phyloP scores from a whole-genome alignment of 1,140 invertebrate genomes.

The Euschistus heros region DNA sequence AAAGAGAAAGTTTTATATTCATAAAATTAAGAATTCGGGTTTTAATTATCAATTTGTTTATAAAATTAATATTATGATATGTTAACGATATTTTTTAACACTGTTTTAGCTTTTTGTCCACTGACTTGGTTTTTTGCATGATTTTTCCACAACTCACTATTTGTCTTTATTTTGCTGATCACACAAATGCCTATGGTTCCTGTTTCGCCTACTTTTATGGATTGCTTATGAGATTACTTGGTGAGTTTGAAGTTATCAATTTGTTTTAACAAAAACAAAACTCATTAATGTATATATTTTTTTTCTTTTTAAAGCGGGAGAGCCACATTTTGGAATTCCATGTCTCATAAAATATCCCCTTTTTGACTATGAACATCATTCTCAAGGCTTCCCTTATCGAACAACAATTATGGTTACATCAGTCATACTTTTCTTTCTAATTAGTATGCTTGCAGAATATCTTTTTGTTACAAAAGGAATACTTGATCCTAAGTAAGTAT shows the following conservation, averaged over 20 bases:
- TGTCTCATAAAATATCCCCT: not conserved
- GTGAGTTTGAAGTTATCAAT: constrained; percentile 33
- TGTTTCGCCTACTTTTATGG: constrained; percentile 53
- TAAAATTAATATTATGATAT: not conserved
- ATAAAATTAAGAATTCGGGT: not conserved
- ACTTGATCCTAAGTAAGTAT: not conserved
- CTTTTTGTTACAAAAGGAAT: not conserved
- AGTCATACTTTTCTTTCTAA: not conserved
- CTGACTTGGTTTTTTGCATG: constrained; percentile 70
- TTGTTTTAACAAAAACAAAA: not conserved
- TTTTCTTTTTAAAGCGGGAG: constrained; percentile 2
- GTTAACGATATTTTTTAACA: not conserved
- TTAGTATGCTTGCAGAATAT: not conserved
- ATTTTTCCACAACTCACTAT: constrained; percentile 72
- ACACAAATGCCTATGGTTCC: constrained; percentile 69
- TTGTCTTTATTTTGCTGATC: constrained; percentile 56
- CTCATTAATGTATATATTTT: not conserved
- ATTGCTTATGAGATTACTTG: constrained; percentile 51
- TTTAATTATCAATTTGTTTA: not conserved
- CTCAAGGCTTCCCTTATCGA: constrained; percentile 5
- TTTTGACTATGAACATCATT: constrained; percentile 1
- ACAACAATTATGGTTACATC: constrained; percentile 1
- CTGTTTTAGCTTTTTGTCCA: constrained; percentile 49
- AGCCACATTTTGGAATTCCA: not conserved
- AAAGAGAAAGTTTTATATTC: not conserved